These are phyloP conservation scores for Amphipyra tragopoginis DNA, from an alignment of 2,888 invertebrate species.

Conservation along the genomic window DNA sequence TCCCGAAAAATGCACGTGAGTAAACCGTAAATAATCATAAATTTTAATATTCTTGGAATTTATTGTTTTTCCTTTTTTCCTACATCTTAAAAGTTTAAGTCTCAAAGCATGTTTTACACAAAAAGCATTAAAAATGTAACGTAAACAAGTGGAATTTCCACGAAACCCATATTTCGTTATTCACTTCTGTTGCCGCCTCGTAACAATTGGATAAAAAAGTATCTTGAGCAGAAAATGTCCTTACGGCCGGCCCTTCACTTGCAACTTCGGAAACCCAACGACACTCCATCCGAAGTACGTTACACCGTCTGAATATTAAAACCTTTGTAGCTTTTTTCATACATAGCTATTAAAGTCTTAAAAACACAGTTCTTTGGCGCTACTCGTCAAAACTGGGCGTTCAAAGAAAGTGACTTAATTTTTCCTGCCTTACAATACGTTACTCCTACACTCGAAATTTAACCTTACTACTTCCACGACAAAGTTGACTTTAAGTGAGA, in stretches of 20 bases:
- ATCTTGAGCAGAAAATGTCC: slow-evolving; percentile 72
- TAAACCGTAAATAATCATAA: too few relatives aligned
- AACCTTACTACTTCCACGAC: slow-evolving; percentile 34
- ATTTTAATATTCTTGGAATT: too few relatives aligned
- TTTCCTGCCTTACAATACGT: slow-evolving; percentile 44
- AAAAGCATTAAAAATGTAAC: slow-evolving; percentile 19
- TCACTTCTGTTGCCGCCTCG: slow-evolving; percentile 62
- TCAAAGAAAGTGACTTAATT: slow-evolving; percentile 67
- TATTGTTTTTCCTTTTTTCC: too few relatives aligned
- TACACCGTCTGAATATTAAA: slow-evolving; percentile 81
- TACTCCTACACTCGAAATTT: slow-evolving; percentile 28
- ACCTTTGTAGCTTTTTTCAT: slow-evolving; percentile 76
- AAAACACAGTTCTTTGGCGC: slow-evolving; percentile 75
- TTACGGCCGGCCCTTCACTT: slow-evolving; percentile 71
- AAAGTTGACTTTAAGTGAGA: slow-evolving; percentile 57
- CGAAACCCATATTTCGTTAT: slow-evolving; percentile 53
- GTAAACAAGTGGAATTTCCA: slow-evolving; percentile 36
- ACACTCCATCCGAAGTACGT: slow-evolving; percentile 78
- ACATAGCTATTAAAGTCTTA: slow-evolving; percentile 76
- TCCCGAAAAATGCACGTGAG: too few relatives aligned
- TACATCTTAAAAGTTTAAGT: too few relatives aligned
- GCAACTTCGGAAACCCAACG: slow-evolving; percentile 67
- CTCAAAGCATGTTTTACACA: neutral
- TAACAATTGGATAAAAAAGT: slow-evolving; percentile 80
- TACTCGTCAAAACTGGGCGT: slow-evolving; percentile 76